Conservation (phyloP, 2,113 vertebrate genomes). For the Marmota monax region DNA sequence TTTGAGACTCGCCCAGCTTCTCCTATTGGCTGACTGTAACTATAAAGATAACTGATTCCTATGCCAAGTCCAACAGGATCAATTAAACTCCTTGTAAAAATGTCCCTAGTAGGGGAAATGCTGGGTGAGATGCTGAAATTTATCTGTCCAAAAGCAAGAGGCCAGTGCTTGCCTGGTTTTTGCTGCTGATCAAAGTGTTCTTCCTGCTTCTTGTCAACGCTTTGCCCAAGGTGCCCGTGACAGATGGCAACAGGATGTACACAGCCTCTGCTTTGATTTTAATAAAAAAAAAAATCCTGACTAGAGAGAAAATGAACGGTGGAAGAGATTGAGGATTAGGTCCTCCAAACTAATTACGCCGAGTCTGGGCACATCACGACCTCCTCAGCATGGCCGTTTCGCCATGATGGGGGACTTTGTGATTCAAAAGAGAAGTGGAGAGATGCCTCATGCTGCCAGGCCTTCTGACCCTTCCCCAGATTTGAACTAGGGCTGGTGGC, state of each 20-base stretch:
- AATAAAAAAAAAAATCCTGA: slow-evolving; percentile 40
- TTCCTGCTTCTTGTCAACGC: background rate
- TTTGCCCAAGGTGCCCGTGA: slow-evolving; percentile 67
- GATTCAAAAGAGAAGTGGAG: background rate
- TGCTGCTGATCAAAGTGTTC: slow-evolving; percentile 26
- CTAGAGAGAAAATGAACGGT: slow-evolving; percentile 56
- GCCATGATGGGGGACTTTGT: background rate
- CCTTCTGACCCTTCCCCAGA: background rate
- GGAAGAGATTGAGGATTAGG: slow-evolving; percentile 31
- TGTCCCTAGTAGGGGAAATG: slow-evolving; percentile 69
- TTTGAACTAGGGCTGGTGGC: background rate
- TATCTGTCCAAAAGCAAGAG: slow-evolving; percentile 62
- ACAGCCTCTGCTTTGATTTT: slow-evolving; percentile 60
- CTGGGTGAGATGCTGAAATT: slow-evolving; percentile 54
- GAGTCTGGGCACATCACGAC: background rate
- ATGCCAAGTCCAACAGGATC: slow-evolving; percentile 70
- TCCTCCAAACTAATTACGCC: slow-evolving; percentile 55
- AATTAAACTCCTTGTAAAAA: slow-evolving; percentile 80
- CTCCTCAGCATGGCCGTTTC: background rate
- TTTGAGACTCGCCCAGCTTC: slow-evolving; percentile 62
- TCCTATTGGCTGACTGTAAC: slow-evolving; percentile 59
- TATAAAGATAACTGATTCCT: slow-evolving; percentile 70
- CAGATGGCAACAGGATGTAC: slow-evolving; percentile 64
- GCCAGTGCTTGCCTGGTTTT: background rate
- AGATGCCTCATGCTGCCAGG: too few relatives aligned